Evolutionary conservation across 2,113 vertebrate species (phyloP), one percentile per base, ranked within the genome.

Genomic region (Esox niger): DNA sequence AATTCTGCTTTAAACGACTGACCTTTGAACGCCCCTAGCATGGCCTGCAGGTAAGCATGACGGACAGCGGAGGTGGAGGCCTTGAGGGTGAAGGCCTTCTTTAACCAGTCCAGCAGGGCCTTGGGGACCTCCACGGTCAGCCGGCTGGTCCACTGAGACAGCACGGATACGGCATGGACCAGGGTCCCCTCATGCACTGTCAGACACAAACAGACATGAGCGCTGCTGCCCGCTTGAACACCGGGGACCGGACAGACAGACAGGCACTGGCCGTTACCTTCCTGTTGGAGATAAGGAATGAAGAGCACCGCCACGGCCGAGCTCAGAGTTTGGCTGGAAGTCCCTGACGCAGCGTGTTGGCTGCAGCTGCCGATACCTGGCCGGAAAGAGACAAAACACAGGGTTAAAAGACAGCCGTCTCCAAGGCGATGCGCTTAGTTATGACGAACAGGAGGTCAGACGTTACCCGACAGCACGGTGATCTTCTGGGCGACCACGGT

Each of bases 41-140:
- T 93, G 79, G 92, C 94, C 85, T 98, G 96, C 73, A 98, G 87
- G 84, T 98, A 98, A 20, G 96, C 93, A 0, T 98, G 96, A 32
- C 97, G 93, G 74, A 98, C 95, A 0, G 91, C 85, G 4, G 96
- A 94, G 3, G 96, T 98, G 26, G 94, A 95, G 17, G 94, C 94
- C 88, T 99, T 99, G 59, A 98, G 94, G 80, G 92, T 94, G 84
- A 96, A 96, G 2, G 93, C 96, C 81, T 98, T 98, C 82, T 96
- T 97, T 64, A 98, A 88, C 95, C 96, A 98, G 30, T 97, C 96
- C 1, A 91, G 69, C 71, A 98, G 84, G 72, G 93, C 90, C 55
- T 85, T 79, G 1, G 97, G 94, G 70, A 98, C 92, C 66, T 97
- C 93, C 0, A 92, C 92, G 7, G 92, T 93, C 76, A 98, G 93